Base-by-base conservation (phyloP, 2,797 vertebrate species). In the Cheirogaleus major region DNA sequence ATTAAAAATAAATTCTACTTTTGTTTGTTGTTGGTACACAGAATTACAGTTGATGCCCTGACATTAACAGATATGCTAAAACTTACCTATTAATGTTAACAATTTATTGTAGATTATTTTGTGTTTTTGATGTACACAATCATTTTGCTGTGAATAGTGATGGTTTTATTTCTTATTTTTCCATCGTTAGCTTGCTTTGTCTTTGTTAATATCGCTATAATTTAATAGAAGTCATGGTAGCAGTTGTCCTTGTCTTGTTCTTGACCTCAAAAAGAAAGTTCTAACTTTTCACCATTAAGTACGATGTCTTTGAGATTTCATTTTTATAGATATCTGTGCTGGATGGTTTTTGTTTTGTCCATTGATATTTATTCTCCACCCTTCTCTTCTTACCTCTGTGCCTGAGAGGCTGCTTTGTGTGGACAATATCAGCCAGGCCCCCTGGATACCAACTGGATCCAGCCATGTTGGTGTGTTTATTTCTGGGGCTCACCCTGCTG, bases 241-340 rank as follows among this genome's bases (percentile, higher is more conserved):
- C 35, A 61, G 27, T 72, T 25, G 48, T 52, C 7, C 35, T 84
- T 87, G 13, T 32, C 32, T 92, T 91, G n/a, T 76, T 57, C 55
- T 95, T 89, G 18, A 86, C 87, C 45, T 43, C 30, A 76, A 78
- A 90, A 89, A 23, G 48, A 78, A 95, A 25, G 22, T 41, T 73
- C 75, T 67, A 50, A 50, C 50, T 91, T 87, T 80, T 50, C 27
- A 48, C 17, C 69, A 45, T 38, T 61, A 45, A 52, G 25, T n/a
- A 2, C 52, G 75, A 57, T 61, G 18, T 13, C 27, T 70, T 87
- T 85, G 43, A 70, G 93, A 76, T 48, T 63, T 93, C 75, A 50
- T 57, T 95, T 57, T 57, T 25, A 25, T 57, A 57, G 55, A 57
- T 11, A 11, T 57, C 27, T 63, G 61, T 76, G 50, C 10, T 52